phyloP scores from a whole-genome alignment of 2,797 vertebrate genomes.

The Diplodus puntazzo region DNA sequence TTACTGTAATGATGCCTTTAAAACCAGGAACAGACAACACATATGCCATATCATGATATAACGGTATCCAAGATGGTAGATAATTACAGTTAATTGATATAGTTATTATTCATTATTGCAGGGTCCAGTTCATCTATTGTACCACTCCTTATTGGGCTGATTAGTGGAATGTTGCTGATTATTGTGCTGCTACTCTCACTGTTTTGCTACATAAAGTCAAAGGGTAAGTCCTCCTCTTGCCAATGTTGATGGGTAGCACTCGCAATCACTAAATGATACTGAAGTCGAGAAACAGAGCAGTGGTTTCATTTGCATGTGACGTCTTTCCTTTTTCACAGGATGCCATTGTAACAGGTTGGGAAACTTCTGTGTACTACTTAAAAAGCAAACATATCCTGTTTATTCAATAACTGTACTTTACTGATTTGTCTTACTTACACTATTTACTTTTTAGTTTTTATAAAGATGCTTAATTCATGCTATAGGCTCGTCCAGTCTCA shows the following conservation, averaged over 20 bases:
- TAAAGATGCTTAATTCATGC: background rate
- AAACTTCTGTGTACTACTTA: background rate
- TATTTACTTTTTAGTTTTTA: background rate
- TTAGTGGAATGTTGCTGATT: conserved; percentile 3
- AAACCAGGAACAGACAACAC: no score
- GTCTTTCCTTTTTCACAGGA: conserved; percentile 18
- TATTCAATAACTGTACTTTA: background rate
- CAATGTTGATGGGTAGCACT: background rate
- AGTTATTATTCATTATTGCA: background rate
- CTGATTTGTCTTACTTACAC: background rate
- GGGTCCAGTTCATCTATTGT: background rate
- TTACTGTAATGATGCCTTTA: no score
- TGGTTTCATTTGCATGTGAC: background rate
- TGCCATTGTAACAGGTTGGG: conserved; percentile 20
- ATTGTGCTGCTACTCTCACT: background rate
- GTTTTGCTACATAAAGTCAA: conserved; percentile 1
- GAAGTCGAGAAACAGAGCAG: background rate
- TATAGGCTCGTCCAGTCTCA: conserved; percentile 8
- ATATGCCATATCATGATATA: no score
- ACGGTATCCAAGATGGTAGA: no score
- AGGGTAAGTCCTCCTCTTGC: conserved; percentile 9
- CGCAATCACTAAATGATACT: background rate
- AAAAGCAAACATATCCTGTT: background rate
- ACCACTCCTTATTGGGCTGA: background rate
- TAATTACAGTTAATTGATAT: background rate